Conservation (phyloP, 2,113 vertebrate species). For the Nanorana parkeri region DNA sequence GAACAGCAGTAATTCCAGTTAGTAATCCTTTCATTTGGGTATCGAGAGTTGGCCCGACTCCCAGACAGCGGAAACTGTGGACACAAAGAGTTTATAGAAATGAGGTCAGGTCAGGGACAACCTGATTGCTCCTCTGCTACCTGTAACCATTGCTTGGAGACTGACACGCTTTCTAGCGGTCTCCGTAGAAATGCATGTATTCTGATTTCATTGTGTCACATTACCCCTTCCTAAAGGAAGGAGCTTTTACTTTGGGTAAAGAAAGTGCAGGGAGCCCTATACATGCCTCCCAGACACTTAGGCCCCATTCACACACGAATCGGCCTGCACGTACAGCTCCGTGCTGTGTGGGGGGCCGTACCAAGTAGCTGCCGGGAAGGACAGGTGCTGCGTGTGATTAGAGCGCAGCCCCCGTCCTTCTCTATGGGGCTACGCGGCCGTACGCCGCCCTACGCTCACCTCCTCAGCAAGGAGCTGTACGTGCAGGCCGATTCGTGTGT, state of each 20-base stretch:
- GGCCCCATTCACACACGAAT: too few species aligned
- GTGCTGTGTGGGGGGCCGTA: too few species aligned
- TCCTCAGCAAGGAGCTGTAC: too few species aligned
- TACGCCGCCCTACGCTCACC: too few species aligned
- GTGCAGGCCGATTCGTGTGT: too few species aligned
- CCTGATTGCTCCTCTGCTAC: neutral
- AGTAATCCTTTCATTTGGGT: constrained; percentile 44
- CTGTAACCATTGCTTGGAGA: neutral
- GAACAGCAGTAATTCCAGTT: constrained; percentile 31
- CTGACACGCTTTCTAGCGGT: neutral
- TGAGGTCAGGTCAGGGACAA: constrained; percentile 24
- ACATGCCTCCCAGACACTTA: too few species aligned
- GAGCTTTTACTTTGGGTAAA: neutral
- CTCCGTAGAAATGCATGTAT: neutral
- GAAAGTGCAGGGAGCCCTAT: too few species aligned
- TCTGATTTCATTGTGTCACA: neutral
- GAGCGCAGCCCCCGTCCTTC: too few species aligned
- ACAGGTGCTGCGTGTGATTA: too few species aligned
- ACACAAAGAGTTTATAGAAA: constrained; percentile 30
- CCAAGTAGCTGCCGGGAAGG: too few species aligned
- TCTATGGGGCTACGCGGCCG: too few species aligned
- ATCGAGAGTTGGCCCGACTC: constrained; percentile 10
- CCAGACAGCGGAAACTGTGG: constrained; percentile 14
- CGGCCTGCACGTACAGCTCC: too few species aligned
- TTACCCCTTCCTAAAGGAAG: neutral